Conservation (phyloP, 92 coral and sea anemone species). For the Phenganax stokvisi region DNA sequence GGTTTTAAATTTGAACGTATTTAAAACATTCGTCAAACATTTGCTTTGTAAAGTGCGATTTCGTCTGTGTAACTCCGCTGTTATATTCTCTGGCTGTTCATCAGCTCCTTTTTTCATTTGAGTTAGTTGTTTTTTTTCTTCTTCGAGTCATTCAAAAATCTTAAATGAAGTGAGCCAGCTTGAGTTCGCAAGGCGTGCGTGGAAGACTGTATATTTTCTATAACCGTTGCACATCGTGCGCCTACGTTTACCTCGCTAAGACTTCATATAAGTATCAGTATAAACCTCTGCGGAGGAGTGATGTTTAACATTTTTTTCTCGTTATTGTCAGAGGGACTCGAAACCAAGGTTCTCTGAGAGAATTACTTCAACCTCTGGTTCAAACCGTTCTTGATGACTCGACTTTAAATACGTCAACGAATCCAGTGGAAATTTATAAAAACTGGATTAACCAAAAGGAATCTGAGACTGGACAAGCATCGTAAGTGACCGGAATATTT, state of each 20-base stretch:
- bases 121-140: neutral
- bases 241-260: neutral
- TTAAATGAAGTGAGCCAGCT: no score
- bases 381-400: slow-evolving; percentile 77
- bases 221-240: no score
- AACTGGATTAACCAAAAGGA: slow-evolving; percentile 94
- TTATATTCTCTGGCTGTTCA: neutral
- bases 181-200: no score
- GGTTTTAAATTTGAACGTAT: neutral
- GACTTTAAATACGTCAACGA: slow-evolving; percentile 73
- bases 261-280: neutral
- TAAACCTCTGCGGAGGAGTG: neutral
- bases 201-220: no score
- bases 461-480: slow-evolving; percentile 83
- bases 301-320: neutral
- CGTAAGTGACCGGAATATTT: slow-evolving; percentile 47
- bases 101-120: neutral
- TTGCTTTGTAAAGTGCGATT: no score
- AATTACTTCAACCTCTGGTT: slow-evolving; percentile 80
- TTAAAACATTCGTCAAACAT: neutral
- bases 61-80: no score
- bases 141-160: neutral
- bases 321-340: slow-evolving; percentile 61
- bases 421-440: slow-evolving; percentile 90
- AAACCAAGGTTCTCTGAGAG: slow-evolving; percentile 83